These are phyloP conservation scores for Dasyornis broadbenti DNA, from an alignment of 2,113 vertebrate genomes.

Conservation along the genomic window DNA sequence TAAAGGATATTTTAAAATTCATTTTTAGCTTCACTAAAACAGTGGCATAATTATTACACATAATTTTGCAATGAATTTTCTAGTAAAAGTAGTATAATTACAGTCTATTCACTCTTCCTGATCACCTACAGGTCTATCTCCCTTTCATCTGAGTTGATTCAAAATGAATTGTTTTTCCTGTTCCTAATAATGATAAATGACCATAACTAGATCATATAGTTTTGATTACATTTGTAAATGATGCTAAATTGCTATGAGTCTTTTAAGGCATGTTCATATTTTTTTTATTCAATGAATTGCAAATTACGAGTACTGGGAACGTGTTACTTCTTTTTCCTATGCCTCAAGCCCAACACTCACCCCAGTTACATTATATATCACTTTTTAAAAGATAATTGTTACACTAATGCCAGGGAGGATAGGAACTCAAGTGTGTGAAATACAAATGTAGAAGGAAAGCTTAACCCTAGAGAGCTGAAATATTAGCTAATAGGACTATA, in stretches of 20 bases:
- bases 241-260: neutral
- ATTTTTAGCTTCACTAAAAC: neutral
- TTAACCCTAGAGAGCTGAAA: neutral
- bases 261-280: neutral
- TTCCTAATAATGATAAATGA: neutral
- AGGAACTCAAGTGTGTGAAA: neutral
- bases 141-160: neutral
- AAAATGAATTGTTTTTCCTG: neutral
- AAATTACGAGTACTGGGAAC: neutral
- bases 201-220: neutral
- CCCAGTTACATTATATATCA: neutral
- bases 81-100: neutral
- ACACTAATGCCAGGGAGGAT: neutral
- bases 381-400: neutral
- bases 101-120: constrained; percentile 13
- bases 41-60: neutral
- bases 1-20: neutral
- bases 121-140: neutral
- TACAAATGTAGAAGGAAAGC: neutral
- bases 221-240: neutral
- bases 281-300: neutral
- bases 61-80: neutral
- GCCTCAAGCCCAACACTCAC: neutral
- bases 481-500: neutral
- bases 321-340: neutral